Percentiles rank a stretch among this genome's conserved stretches.
Evolutionary conservation across 1,140 invertebrate genomes (phyloP).

Genomic region (Sarcophaga bullata): DNA sequence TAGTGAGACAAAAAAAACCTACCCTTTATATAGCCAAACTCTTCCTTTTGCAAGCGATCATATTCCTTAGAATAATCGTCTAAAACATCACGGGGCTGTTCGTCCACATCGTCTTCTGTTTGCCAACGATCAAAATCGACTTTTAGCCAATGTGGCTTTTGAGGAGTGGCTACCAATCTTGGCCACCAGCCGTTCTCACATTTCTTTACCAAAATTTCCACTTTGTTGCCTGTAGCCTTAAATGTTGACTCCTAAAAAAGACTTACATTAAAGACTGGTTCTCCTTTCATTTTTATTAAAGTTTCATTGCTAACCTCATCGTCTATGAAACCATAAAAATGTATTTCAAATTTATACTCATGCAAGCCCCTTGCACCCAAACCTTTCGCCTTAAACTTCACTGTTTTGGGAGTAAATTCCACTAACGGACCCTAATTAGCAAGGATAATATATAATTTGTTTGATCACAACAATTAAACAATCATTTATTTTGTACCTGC

Average conservation of each 20-base stretch:
- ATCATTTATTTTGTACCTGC: constrained; percentile 46
- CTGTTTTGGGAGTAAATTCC: constrained; percentile 70
- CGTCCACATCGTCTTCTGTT: constrained; percentile 75
- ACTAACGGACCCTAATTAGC: constrained; percentile 44
- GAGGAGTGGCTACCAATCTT: constrained; percentile 77
- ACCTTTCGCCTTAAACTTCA: constrained; percentile 74
- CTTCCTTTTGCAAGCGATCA: constrained; percentile 79
- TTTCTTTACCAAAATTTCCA: constrained; percentile 83
- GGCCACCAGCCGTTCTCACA: constrained; percentile 81
- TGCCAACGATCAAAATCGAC: constrained; percentile 90
- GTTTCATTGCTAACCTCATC: constrained; percentile 68
- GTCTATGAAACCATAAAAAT: constrained; percentile 77
- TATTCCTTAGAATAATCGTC: constrained; percentile 83
- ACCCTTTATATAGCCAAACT: constrained; percentile 83
- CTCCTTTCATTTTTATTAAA: background rate
- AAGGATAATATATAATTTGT: background rate
- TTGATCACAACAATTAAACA: background rate
- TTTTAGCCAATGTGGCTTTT: constrained; percentile 91
- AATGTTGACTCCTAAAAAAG: constrained; percentile 32
- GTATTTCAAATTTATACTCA: constrained; percentile 78
- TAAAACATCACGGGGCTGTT: constrained; percentile 73
- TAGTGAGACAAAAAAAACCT: constrained; percentile 32
- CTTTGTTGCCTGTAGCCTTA: constrained; percentile 75
- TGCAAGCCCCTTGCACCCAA: constrained; percentile 76
- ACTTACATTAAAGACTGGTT: background rate